Evolutionary conservation across 2,888 invertebrate genomes (phyloP), one percentile per base, ranked within the genome.

Genomic region (Leucoma salicis): DNA sequence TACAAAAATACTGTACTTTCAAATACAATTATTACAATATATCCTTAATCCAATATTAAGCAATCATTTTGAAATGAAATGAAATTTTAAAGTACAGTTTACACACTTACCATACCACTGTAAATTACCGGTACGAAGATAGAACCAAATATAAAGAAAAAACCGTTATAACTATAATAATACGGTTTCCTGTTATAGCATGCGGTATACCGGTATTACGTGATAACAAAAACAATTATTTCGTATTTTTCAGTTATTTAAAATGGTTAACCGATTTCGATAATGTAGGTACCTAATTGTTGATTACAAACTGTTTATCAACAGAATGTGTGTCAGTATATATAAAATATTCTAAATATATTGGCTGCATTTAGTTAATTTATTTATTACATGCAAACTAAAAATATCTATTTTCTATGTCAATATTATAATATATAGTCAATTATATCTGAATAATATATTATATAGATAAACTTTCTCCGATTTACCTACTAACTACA

Each of bases 401-500:
- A 42, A 46, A 21, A 24, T 41, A 47, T 36, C 38, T 40, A 53
- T 69, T 61, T 66, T 43, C 24, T 55, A 53, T 55, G 49, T 24
- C 46, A 57, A 57, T 55, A 39, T 42, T 47, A 37, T 14, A 40
- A 29, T 29, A 53, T 51, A 32, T 52, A 58, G 47, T 53, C 53
- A 62, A 57, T 63, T 53, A 54, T 49, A 53, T 54, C 47, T 50
- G 50, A 60, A 60, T 49, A 31, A 48, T 32, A 42, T 55, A 62
- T 57, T 49, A n/a, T n/a, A n/a, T n/a, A 66, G 53, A 63, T 64
- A 46, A 53, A 78, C 82, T 82, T 82, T 82, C 82, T 76, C 82
- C 63, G 47, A 48, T 21, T 63, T 63, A 66, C 60, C 63, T 67
- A 59, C 60, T 70, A 63, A 70, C 47, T 72, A 49, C 57, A 64